Conservation (phyloP, 2,888 invertebrate genomes). For the Drosophila stalkeri region DNA sequence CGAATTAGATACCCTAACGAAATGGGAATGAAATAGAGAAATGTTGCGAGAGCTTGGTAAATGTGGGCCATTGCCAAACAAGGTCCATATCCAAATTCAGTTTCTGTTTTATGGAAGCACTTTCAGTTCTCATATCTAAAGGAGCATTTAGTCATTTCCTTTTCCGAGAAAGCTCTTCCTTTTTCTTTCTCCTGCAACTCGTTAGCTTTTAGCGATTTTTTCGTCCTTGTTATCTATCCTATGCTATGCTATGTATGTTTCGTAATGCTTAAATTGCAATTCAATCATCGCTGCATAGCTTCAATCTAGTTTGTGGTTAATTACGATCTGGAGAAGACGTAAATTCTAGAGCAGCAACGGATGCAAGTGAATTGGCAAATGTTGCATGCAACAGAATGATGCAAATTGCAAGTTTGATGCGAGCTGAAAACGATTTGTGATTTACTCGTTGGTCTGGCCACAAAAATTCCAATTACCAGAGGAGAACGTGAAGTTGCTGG, state of each 20-base stretch:
- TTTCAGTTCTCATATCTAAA: not conserved
- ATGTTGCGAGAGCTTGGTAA: not conserved
- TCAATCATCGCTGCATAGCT: not conserved
- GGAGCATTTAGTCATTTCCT: not conserved
- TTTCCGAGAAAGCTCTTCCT: too few species aligned
- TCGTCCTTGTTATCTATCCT: not conserved
- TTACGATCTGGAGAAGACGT: slow-evolving; percentile 4
- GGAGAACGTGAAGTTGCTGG: not conserved
- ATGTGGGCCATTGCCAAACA: too few species aligned
- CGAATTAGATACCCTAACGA: not conserved
- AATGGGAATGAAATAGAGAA: not conserved
- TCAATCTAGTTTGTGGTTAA: slow-evolving; percentile 27
- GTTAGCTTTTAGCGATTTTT: not conserved
- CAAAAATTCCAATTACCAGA: slow-evolving; percentile 49
- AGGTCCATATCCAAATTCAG: not conserved
- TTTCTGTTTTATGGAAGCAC: not conserved
- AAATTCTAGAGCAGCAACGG: not conserved
- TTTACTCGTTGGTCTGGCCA: slow-evolving; percentile 37
- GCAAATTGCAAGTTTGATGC: slow-evolving; percentile 24
- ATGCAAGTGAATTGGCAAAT: slow-evolving; percentile 17
- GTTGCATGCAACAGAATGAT: slow-evolving; percentile 12
- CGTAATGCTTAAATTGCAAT: not conserved
- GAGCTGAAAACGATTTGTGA: slow-evolving; percentile 41
- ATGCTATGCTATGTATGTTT: not conserved
- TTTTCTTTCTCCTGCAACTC: not conserved